These are phyloP conservation scores for Spodoptera litura DNA, from an alignment of 1,140 invertebrate species.

Conservation along the genomic window DNA sequence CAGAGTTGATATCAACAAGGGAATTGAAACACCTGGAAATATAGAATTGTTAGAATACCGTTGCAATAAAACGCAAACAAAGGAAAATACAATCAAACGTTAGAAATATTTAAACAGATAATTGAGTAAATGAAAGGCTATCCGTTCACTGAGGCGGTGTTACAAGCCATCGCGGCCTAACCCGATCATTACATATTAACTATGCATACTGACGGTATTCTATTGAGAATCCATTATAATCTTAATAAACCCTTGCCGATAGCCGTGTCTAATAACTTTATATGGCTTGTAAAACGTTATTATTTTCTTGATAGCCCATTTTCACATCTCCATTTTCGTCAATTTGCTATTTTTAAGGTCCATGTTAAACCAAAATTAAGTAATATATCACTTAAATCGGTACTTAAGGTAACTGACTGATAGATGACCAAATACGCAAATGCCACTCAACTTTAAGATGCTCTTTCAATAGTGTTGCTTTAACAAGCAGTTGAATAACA, in stretches of 20 bases:
- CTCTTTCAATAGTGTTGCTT: no score
- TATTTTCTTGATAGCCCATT: slow-evolving; percentile 3
- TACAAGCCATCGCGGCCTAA: slow-evolving; percentile 15
- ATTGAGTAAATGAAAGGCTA: slow-evolving; percentile 35
- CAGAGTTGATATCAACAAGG: slow-evolving; percentile 25
- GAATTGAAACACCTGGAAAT: slow-evolving; percentile 17
- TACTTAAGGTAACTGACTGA: no score
- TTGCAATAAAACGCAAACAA: slow-evolving; percentile 17
- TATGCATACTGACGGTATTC: slow-evolving; percentile 26
- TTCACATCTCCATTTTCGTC: no score
- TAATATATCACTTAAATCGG: no score
- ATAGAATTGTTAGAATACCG: slow-evolving; percentile 2
- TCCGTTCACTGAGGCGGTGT: slow-evolving; percentile 28
- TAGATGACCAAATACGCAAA: no score
- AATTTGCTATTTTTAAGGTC: no score
- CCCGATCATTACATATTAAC: slow-evolving; percentile 35
- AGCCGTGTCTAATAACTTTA: slow-evolving; percentile 24
- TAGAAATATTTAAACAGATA: slow-evolving; percentile 31
- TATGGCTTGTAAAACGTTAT: slow-evolving; percentile 27
- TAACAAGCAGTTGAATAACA: no score
- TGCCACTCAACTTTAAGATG: no score
- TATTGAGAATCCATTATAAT: slow-evolving; percentile 28
- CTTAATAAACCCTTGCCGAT: slow-evolving; percentile 19
- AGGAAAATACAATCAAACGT: slow-evolving; percentile 3
- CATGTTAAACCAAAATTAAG: no score